Base-by-base conservation (phyloP, 2,888 invertebrate genomes). In the Spatulosminthurus flaviceps region DNA sequence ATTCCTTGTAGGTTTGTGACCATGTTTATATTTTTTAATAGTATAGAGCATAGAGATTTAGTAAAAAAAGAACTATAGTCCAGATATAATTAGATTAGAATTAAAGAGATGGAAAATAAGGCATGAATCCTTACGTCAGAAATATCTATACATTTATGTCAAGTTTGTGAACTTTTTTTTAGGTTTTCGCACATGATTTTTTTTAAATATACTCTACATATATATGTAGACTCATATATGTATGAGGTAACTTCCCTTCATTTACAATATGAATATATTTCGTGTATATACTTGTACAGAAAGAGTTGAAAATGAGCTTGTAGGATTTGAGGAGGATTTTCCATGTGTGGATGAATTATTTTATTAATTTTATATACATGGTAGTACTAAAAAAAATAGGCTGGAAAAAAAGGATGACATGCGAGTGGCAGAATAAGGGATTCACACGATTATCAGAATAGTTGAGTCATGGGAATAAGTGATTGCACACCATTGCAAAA, bases 121-220 rank as follows among this genome's bases (percentile, higher is more conserved):
- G 66, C 28, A 67, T 41, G 41, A n/a, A n/a, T n/a, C n/a, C n/a
- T n/a, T n/a, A n/a, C n/a, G 28, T 60, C 41, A 51, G 21, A 34
- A 41, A 13, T 26, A 7, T 1, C 43, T 7, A 43, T 43, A 41
- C 64, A 81, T 75, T 24, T 77, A 51, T 81, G 81, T 81, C 81
- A 81, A 81, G 81, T 81, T 79, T 81, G 79, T 79, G 81, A 75
- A 81, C 77, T 76, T 43, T 72, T 77, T 77, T 81, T 66, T 72
- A 73, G 66, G 69, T 60, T 22, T 69, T 22, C 61, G 24, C 28
- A 61, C 28, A 61, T 28, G 43, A 19, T 43, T 22, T 64, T 64
- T 64, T 64, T 13, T 51, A 41, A 22, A 9, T 42, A 72, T 24
- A 43, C 51, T 21, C 26, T 73, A 51, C 51, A 28, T 73, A 28